A percentile compares a stretch with the other conserved stretches of the same genome.
These are phyloP conservation scores for Stylophora pistillata DNA, from an alignment of 64 coral and sea anemone species.

Conservation along the genomic window DNA sequence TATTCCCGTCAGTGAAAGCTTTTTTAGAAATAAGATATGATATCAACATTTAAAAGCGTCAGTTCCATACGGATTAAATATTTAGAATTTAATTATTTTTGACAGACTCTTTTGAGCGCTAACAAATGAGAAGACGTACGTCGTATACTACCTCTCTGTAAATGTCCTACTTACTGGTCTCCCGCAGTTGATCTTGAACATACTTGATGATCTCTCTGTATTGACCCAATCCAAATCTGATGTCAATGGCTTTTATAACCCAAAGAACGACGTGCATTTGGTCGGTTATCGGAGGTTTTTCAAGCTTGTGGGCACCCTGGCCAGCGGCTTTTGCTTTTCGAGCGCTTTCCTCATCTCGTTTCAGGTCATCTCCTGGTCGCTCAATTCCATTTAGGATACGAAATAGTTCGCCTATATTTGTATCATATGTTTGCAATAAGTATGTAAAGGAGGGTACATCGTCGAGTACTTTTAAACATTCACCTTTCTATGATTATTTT, in stretches of 20 bases:
- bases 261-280: slow-evolving; percentile 61
- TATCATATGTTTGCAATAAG: too few species aligned
- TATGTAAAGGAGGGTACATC: too few species aligned
- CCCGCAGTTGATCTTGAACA: slow-evolving; percentile 21
- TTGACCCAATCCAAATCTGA: slow-evolving; percentile 41
- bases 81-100: too few species aligned
- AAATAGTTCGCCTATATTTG: slow-evolving; percentile 36
- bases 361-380: slow-evolving; percentile 36
- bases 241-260: slow-evolving; percentile 65
- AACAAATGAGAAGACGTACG: too few species aligned
- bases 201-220: slow-evolving; percentile 62
- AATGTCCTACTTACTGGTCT: slow-evolving; percentile 24
- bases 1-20: too few species aligned
- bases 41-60: too few species aligned
- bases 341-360: background rate
- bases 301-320: slow-evolving; percentile 27
- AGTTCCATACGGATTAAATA: too few species aligned
- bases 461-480: too few species aligned
- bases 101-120: too few species aligned
- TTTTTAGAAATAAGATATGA: too few species aligned
- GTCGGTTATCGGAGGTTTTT: slow-evolving; percentile 38
- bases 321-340: slow-evolving; percentile 25
- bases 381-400: slow-evolving; percentile 60
- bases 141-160: too few species aligned
- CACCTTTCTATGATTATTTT: too few species aligned